Percentiles rank a stretch among this genome's conserved stretches.
Conservation (phyloP, 1,140 invertebrate species). For the Homarus americanus region DNA sequence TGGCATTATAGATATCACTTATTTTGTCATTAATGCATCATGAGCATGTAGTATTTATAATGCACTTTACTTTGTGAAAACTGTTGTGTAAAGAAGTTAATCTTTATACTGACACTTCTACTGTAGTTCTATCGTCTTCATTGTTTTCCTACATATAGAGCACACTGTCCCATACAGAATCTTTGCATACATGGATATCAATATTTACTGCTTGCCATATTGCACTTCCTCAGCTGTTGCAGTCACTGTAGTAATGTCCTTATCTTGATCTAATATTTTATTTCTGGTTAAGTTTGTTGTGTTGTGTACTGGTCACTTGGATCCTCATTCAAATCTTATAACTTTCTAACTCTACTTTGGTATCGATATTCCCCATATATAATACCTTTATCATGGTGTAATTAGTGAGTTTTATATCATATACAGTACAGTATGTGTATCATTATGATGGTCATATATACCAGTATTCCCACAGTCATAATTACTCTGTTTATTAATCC, state of each 20-base stretch:
- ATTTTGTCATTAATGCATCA: not conserved
- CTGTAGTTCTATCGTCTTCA: not conserved
- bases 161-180: not conserved
- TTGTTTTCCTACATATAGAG: not conserved
- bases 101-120: not conserved
- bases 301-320: constrained; percentile 42
- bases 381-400: too few relatives aligned
- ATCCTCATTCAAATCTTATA: too few relatives aligned
- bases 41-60: not conserved
- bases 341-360: too few relatives aligned
- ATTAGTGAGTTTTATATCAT: too few relatives aligned
- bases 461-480: too few relatives aligned
- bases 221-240: constrained; percentile 27
- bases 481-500: too few relatives aligned
- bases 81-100: not conserved
- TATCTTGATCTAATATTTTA: constrained; percentile 2
- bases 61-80: not conserved
- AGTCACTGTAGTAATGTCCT: constrained; percentile 17
- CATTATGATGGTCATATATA: too few relatives aligned
- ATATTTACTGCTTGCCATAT: constrained; percentile 28
- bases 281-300: not conserved
- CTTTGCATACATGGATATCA: not conserved
- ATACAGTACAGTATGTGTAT: too few relatives aligned
- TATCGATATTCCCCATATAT: too few relatives aligned
- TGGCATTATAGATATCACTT: not conserved